These are phyloP conservation scores for Agelas oroides DNA, from an alignment of 37 sponge, comb jelly and placozoan species.

Conservation along the genomic window DNA sequence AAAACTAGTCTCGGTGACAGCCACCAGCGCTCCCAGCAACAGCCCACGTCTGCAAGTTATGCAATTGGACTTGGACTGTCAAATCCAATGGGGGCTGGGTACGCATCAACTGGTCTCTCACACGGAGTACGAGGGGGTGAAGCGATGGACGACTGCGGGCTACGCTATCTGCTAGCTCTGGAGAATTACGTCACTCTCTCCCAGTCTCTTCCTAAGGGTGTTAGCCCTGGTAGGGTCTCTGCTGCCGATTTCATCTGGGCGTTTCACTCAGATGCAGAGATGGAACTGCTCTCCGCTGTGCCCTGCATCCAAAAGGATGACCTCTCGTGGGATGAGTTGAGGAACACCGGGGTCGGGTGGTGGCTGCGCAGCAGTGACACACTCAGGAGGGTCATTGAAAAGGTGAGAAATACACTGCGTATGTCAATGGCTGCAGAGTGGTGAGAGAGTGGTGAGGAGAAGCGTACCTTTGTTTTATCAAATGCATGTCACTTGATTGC, in stretches of 20 bases:
- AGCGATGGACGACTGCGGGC: constrained; percentile 96
- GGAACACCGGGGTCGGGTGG: constrained; percentile 91
- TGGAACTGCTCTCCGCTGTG: constrained; percentile 79
- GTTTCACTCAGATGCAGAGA: constrained; percentile 93
- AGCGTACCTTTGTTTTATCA: too few relatives aligned
- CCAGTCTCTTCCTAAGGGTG: constrained; percentile 51
- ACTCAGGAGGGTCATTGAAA: constrained; percentile 82
- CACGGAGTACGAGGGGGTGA: constrained; percentile 71
- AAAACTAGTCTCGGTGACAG: constrained; percentile 43
- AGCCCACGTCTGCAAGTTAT: not conserved
- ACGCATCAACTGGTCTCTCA: constrained; percentile 35
- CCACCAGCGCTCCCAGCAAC: too few relatives aligned
- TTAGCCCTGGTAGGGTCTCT: constrained; percentile 35
- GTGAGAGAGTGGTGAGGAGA: not conserved
- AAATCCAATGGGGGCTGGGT: constrained; percentile 59
- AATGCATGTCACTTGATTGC: not conserved
- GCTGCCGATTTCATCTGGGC: constrained; percentile 92
- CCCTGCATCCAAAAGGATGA: constrained; percentile 80
- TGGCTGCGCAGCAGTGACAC: constrained; percentile 91
- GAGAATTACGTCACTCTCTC: constrained; percentile 62
- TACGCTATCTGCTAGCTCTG: constrained; percentile 86
- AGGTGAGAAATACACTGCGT: constrained; percentile 46
- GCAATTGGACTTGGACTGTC: constrained; percentile 21
- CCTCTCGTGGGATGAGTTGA: constrained; percentile 85
- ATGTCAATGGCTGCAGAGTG: too few relatives aligned